Conservation (phyloP, 2,113 vertebrate genomes). For the Oceanodroma tethys region DNA sequence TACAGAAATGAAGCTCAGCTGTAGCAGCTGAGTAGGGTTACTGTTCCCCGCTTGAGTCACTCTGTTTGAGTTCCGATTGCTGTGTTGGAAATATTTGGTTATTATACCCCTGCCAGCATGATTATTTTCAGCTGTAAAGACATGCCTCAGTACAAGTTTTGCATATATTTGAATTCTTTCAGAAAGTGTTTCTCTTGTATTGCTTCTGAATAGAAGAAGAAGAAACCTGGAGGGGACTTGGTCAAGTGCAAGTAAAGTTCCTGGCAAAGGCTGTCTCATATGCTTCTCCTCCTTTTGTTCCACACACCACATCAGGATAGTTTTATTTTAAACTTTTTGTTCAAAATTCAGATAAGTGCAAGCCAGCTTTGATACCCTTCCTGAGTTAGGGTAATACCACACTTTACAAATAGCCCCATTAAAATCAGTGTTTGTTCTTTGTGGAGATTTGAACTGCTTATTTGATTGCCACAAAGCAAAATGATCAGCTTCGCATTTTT, state of each 20-base stretch:
- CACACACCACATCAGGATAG: neutral
- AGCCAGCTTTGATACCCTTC: neutral
- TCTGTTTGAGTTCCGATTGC: neutral
- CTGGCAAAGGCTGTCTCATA: neutral
- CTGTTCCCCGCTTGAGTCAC: neutral
- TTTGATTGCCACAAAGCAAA: neutral
- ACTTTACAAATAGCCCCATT: neutral
- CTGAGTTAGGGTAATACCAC: neutral
- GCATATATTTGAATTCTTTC: neutral
- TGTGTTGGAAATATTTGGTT: neutral
- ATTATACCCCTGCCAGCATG: neutral
- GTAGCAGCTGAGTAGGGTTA: neutral
- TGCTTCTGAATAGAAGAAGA: neutral
- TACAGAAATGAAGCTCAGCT: neutral
- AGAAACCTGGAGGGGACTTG: neutral
- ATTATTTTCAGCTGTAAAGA: neutral
- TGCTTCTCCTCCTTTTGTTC: neutral
- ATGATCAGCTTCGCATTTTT: neutral
- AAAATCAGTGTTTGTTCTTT: neutral
- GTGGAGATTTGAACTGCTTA: neutral
- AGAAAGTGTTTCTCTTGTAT: neutral
- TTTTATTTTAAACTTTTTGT: neutral
- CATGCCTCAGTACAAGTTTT: neutral
- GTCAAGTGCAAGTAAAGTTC: neutral
- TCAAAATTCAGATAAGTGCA: neutral